Evolutionary conservation across 2,797 vertebrate species (phyloP).

Genomic region (Peromyscus melanophrys): DNA sequence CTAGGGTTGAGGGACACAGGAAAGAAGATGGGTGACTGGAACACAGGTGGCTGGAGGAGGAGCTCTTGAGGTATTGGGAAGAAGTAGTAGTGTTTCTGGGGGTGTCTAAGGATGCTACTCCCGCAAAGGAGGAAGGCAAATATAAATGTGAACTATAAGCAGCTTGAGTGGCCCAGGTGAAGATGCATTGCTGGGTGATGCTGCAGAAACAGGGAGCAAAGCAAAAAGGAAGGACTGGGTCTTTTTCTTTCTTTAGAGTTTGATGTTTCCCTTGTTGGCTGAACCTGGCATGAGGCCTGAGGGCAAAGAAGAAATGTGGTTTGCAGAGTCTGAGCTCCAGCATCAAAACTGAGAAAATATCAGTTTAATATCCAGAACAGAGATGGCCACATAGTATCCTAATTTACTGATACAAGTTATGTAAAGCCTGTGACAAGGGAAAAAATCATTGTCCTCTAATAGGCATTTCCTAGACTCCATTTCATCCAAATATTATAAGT

Average conservation of each 20-base stretch:
- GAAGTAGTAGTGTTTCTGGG: background rate
- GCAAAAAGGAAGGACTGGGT: background rate
- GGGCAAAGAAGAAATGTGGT: background rate
- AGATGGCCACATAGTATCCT: background rate
- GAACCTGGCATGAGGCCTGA: background rate
- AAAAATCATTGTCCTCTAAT: background rate
- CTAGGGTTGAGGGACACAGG: fast-evolving
- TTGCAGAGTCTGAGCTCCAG: background rate
- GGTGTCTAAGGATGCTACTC: background rate
- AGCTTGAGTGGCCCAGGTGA: background rate
- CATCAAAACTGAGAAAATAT: background rate
- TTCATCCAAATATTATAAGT: background rate
- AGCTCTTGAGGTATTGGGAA: background rate
- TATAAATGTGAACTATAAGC: background rate
- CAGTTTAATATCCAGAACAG: background rate
- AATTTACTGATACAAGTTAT: background rate
- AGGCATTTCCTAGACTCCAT: background rate
- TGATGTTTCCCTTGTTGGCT: background rate
- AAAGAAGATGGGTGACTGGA: background rate
- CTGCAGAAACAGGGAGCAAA: background rate
- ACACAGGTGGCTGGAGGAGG: background rate
- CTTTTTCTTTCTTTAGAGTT: background rate
- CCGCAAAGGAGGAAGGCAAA: background rate
- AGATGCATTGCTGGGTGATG: background rate
- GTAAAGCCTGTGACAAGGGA: background rate